Percentiles rank a stretch among this genome's conserved stretches.
Evolutionary conservation across 1,140 invertebrate genomes (phyloP).

Genomic region (Zaprionus camerounensis): DNA sequence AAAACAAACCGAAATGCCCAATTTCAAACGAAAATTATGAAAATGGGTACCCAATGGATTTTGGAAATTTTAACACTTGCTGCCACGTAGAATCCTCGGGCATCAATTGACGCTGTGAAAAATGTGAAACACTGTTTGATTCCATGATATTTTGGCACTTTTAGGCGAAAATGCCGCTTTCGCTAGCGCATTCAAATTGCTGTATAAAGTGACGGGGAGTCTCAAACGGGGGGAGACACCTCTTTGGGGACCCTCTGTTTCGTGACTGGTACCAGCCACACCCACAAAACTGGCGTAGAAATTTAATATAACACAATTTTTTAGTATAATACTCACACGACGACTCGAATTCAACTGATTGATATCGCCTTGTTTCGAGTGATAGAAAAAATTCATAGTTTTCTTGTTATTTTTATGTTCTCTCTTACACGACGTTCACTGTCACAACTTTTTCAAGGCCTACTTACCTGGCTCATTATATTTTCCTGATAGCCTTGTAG

Average conservation of each 20-base stretch:
- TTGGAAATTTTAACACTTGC: conserved; percentile 84
- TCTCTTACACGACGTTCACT: conserved; percentile 69
- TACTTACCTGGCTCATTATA: conserved; percentile 84
- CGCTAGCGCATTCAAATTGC: conserved; percentile 17
- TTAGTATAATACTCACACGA: conserved; percentile 66
- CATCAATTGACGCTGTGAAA: conserved; percentile 50
- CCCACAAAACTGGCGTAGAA: conserved; percentile 58
- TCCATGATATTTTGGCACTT: conserved; percentile 44
- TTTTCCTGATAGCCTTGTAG: conserved; percentile 77
- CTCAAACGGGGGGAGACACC: conserved; percentile 64
- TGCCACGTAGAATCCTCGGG: conserved; percentile 57
- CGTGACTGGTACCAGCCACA: conserved; percentile 59
- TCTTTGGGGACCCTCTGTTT: conserved; percentile 40
- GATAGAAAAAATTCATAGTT: conserved; percentile 70
- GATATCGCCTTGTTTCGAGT: conserved; percentile 61
- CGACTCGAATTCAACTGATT: conserved; percentile 62
- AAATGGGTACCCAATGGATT: conserved; percentile 88
- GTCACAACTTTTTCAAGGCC: conserved; percentile 81
- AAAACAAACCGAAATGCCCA: conserved; percentile 68
- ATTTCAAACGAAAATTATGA: conserved; percentile 89
- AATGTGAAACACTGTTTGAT: conserved; percentile 72
- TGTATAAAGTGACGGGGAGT: conserved; percentile 54
- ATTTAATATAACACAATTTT: conserved; percentile 48
- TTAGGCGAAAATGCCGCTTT: conserved; percentile 43
- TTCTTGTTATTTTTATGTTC: conserved; percentile 64